Evolutionary conservation across 2,797 vertebrate species (phyloP), one percentile per base, ranked within the genome.

Genomic region (Acipenser transmontanus): DNA sequence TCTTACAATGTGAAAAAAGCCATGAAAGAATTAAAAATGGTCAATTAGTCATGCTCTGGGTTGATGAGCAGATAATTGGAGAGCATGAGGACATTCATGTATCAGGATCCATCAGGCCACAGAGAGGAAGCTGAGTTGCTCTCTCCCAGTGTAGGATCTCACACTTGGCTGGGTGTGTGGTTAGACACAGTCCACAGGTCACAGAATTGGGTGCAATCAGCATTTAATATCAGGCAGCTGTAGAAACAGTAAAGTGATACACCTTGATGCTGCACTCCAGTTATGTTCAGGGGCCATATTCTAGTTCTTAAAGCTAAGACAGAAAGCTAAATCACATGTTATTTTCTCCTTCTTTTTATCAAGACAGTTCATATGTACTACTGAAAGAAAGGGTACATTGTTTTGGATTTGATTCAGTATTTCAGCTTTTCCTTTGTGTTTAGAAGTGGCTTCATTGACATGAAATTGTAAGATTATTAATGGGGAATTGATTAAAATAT

Each of bases 211-310:
- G 83, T 74, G 74, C 80, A 79, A 83, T 83, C 84, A 86, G 80
- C 81, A 79, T 83, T 83, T 84, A 82, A 84, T 81, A 81, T 68
- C 73, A 74, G 74, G 81, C 88, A 92, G 88, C 90, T 89, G 84
- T 81, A 85, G 85, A 88, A 92, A 93, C 82, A 86, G 77, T 89
- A 90, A 92, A 86, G 84, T 69, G 80, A 91, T 85, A 88, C 73
- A 75, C 81, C 76, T 81, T 79, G 67, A 76, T 79, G 66, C 74
- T 71, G 72, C 73, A 72, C 81, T 75, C 80, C 74, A 73, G 73
- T 79, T 80, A 79, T 49, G 70, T 81, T 86, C 69, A 77, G 77
- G 68, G 79, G 73, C 74, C 78, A 80, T 72, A 73, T 61, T 76
- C 83, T 80, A 78, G 71, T 73, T 71, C 77, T 85, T 79, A 74